A percentile compares a stretch with the other conserved stretches of the same genome.
phyloP scores from a whole-genome alignment of 2,888 invertebrate genomes.

The Entomobrya proxima region DNA sequence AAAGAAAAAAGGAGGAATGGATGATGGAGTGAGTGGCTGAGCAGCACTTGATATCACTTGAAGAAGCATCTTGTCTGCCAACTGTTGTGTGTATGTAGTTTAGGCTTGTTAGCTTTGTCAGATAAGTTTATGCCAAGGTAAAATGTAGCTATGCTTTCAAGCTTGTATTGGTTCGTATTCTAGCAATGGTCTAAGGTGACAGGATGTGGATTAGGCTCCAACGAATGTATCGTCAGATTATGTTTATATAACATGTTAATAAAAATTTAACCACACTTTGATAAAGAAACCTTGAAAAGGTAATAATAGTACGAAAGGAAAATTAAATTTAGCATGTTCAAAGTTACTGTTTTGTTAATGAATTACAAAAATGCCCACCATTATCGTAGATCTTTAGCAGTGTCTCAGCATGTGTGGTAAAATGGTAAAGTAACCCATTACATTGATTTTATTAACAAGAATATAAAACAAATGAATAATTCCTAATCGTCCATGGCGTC shows the following conservation, averaged over 20 bases:
- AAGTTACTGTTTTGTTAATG: not conserved
- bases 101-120: too few relatives aligned
- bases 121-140: too few relatives aligned
- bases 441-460: not conserved
- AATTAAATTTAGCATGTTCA: not conserved
- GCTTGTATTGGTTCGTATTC: not conserved
- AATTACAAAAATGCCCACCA: not conserved
- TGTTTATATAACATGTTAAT: too few relatives aligned
- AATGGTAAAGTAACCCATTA: not conserved
- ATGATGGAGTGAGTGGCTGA: not conserved
- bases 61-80: not conserved
- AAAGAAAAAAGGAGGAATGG: not conserved
- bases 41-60: conserved; percentile 37
- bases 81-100: not conserved
- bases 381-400: not conserved
- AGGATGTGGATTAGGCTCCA: conserved; percentile 14
- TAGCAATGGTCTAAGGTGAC: not conserved
- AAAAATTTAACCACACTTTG: not conserved
- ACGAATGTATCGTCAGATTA: too few relatives aligned
- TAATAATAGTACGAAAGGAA: not conserved
- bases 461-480: too few relatives aligned
- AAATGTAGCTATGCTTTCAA: not conserved
- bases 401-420: not conserved
- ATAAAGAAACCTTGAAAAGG: not conserved
- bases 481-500: not conserved